These are phyloP conservation scores for Rhamnusium bicolor DNA, from an alignment of 2,888 invertebrate genomes.

Conservation along the genomic window DNA sequence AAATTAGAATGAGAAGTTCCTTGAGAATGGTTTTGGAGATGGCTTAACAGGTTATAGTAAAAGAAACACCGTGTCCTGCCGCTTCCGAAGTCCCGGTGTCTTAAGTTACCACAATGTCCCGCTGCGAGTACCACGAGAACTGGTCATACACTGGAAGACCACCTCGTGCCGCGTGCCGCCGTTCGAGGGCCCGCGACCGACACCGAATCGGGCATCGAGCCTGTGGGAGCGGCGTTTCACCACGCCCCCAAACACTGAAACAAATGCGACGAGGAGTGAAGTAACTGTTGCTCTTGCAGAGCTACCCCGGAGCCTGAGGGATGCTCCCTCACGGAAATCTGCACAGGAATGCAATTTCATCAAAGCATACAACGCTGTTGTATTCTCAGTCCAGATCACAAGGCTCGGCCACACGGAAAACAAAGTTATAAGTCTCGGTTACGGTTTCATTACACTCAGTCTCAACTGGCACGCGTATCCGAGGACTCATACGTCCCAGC, in stretches of 20 bases:
- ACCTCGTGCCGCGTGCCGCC: constrained; percentile 54
- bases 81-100: constrained; percentile 17
- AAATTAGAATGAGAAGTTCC: constrained; percentile 32
- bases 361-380: constrained; percentile 68
- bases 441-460: constrained; percentile 69
- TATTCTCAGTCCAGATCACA: constrained; percentile 69
- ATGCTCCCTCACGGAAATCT: constrained; percentile 71
- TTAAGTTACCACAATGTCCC: constrained; percentile 34
- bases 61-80: constrained; percentile 9
- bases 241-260: constrained; percentile 69
- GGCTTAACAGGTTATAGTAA: constrained; percentile 25
- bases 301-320: constrained; percentile 59
- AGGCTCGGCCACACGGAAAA: constrained; percentile 70
- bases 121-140: constrained; percentile 53
- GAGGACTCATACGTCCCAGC: constrained; percentile 34
- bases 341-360: constrained; percentile 73
- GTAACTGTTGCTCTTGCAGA: constrained; percentile 71
- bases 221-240: constrained; percentile 68
- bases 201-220: constrained; percentile 64
- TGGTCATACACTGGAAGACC: constrained; percentile 60
- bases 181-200: constrained; percentile 57
- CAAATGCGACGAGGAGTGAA: constrained; percentile 68
- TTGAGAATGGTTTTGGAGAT: constrained; percentile 30
- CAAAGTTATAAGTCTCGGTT: constrained; percentile 71
- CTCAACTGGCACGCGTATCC: constrained; percentile 56